A percentile compares a stretch with the other conserved stretches of the same genome.
These are phyloP conservation scores for Botia kubotai DNA, from an alignment of 2,797 vertebrate species.

Conservation along the genomic window DNA sequence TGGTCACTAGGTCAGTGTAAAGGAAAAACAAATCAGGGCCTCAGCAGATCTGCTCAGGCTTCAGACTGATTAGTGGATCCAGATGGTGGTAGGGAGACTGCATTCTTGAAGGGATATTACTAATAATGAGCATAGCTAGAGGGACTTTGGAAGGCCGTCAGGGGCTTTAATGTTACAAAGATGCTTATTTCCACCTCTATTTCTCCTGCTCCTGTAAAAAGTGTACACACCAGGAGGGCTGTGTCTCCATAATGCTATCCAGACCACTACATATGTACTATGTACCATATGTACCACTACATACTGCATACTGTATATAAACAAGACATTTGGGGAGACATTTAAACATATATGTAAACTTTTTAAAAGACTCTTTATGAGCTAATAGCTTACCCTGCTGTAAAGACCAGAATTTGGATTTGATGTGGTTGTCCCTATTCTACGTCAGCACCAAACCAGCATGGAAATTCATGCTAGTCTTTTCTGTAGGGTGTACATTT, in stretches of 20 bases:
- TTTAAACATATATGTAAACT: background rate
- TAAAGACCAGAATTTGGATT: background rate
- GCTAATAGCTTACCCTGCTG: background rate
- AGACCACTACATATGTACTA: constrained; percentile 23
- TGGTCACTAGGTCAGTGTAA: constrained; percentile 26
- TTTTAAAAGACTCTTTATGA: constrained; percentile 15
- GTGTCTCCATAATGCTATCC: constrained; percentile 46
- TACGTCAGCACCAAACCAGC: background rate
- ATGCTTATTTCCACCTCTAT: constrained; percentile 24
- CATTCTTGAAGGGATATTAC: constrained; percentile 54
- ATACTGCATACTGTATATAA: background rate
- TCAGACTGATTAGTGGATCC: constrained; percentile 35
- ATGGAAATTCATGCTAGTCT: background rate
- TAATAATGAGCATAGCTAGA: constrained; percentile 57
- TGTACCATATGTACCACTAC: too few species aligned
- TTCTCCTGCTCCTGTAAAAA: constrained; percentile 38
- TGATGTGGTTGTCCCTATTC: background rate
- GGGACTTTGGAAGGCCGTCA: constrained; percentile 37
- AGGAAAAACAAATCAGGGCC: constrained; percentile 26
- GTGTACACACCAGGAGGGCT: constrained; percentile 24
- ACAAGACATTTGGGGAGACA: background rate
- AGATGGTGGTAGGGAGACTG: constrained; percentile 33
- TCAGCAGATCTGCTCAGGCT: constrained; percentile 17
- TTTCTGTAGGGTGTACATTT: background rate
- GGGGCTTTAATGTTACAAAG: constrained; percentile 41